phyloP scores from a whole-genome alignment of 2,888 invertebrate genomes.

The Sarcophaga caerulescens region DNA sequence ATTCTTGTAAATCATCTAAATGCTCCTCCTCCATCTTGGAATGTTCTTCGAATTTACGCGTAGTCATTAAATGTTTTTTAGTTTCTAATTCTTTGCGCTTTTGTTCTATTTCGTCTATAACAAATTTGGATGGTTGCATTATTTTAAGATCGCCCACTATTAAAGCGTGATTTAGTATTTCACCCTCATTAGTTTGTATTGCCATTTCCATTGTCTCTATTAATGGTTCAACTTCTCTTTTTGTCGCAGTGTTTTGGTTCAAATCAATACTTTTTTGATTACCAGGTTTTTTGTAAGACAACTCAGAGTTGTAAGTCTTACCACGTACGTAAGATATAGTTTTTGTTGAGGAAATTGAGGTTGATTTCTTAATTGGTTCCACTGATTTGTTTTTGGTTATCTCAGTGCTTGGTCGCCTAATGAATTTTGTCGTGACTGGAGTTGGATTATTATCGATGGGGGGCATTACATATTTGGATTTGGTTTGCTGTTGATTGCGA shows the following conservation, averaged over 20 bases:
- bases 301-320: neutral
- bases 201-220: conserved; percentile 66
- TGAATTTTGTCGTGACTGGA: neutral
- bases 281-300: neutral
- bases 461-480: conserved; percentile 21
- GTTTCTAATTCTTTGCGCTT: conserved; percentile 67
- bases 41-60: conserved; percentile 73
- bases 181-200: conserved; percentile 75
- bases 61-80: conserved; percentile 63
- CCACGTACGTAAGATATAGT: neutral
- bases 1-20: conserved; percentile 76
- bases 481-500: neutral
- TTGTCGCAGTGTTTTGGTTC: neutral
- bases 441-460: no score
- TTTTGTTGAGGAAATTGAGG: conserved; percentile 17
- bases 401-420: neutral
- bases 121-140: conserved; percentile 71
- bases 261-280: neutral
- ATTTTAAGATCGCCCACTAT: conserved; percentile 74
- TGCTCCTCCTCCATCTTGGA: conserved; percentile 75
- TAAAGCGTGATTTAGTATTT: conserved; percentile 74
- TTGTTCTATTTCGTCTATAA: conserved; percentile 72
- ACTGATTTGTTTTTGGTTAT: neutral
- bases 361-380: neutral
- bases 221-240: neutral